Percentiles rank a stretch among this genome's conserved stretches.
These are phyloP conservation scores for Amblyopsis rosae DNA, from an alignment of 2,113 vertebrate genomes.

Conservation along the genomic window DNA sequence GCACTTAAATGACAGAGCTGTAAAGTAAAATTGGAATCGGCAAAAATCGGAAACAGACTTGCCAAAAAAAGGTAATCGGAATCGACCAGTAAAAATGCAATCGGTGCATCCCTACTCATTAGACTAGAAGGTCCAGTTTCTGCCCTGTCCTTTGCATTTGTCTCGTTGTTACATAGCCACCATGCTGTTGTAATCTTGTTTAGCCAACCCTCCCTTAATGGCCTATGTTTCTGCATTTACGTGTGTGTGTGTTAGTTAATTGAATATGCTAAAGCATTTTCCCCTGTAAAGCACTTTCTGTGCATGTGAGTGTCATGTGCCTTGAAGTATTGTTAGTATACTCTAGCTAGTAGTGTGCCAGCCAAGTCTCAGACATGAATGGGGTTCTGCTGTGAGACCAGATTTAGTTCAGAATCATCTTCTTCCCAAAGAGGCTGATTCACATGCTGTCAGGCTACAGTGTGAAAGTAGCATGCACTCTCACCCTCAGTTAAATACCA, in stretches of 20 bases:
- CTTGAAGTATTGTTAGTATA: not conserved
- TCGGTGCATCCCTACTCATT: too few relatives aligned
- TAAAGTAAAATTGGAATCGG: too few relatives aligned
- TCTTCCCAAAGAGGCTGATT: constrained; percentile 11
- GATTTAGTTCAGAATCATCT: constrained; percentile 14
- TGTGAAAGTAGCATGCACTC: not conserved
- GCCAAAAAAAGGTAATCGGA: too few relatives aligned
- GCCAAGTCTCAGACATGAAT: not conserved
- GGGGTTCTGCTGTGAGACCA: constrained; percentile 9
- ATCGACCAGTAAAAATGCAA: too few relatives aligned
- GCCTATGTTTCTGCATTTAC: not conserved
- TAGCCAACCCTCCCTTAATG: too few relatives aligned
- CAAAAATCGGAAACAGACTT: too few relatives aligned
- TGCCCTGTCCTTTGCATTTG: too few relatives aligned
- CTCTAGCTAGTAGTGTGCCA: not conserved
- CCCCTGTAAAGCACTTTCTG: not conserved
- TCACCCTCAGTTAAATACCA: not conserved
- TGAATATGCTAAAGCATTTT: too few relatives aligned
- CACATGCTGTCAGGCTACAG: not conserved
- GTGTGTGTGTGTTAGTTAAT: not conserved
- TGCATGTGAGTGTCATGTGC: not conserved
- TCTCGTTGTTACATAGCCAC: too few relatives aligned
- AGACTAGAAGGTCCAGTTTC: too few relatives aligned
- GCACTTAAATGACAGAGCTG: too few relatives aligned
- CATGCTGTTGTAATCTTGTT: too few relatives aligned